These are phyloP conservation scores for Acromyrmex echinatior DNA, from an alignment of 1,140 invertebrate genomes.

Conservation along the genomic window DNA sequence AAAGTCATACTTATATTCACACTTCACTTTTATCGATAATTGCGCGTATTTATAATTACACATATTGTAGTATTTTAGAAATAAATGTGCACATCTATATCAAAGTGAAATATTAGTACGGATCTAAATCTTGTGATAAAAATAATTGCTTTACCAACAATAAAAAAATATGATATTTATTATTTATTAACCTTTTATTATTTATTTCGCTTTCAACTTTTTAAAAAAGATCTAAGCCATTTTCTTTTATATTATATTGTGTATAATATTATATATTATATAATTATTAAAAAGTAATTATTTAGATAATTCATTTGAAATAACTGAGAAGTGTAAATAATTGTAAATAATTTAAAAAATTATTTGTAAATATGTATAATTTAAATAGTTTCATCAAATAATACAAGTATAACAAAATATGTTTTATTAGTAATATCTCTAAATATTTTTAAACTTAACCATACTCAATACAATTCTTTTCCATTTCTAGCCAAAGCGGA, in stretches of 20 bases:
- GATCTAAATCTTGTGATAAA: background rate
- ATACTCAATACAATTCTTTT: conserved; percentile 63
- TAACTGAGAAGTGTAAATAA: background rate
- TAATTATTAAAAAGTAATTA: background rate
- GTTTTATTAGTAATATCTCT: background rate
- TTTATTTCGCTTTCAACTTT: background rate
- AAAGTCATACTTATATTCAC: no score
- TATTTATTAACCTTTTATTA: background rate
- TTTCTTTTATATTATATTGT: conserved; percentile 24
- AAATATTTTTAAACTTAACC: background rate
- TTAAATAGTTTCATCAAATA: background rate
- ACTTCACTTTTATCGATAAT: no score
- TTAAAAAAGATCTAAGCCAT: background rate
- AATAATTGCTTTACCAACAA: background rate
- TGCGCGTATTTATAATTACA: no score
- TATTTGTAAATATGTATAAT: background rate
- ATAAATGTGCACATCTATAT: no score
- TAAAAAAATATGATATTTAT: background rate
- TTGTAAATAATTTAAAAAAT: conserved; percentile 1
- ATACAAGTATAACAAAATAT: background rate
- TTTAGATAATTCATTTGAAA: background rate
- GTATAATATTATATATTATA: background rate
- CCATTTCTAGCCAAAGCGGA: conserved; percentile 83
- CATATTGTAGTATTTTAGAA: no score
- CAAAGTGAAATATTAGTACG: no score